phyloP scores from a whole-genome alignment of 1,140 invertebrate species.

The Drosophila teissieri region DNA sequence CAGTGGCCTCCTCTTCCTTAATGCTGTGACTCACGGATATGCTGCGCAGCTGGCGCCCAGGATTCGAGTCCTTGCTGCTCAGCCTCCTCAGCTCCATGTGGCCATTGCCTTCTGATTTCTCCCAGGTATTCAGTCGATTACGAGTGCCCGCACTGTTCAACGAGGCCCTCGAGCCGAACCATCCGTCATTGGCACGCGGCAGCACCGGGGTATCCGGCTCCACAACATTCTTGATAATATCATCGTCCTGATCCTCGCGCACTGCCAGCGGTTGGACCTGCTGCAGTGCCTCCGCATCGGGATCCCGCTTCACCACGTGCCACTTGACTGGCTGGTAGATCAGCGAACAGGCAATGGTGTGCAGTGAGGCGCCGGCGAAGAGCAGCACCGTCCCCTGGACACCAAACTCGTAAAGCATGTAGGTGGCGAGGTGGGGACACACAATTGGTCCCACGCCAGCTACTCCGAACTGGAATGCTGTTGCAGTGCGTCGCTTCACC shows the following conservation, averaged over 20 bases:
- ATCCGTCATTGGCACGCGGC: conserved; percentile 88
- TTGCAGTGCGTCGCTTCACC: conserved; percentile 86
- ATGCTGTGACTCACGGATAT: conserved; percentile 77
- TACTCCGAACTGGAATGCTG: conserved; percentile 86
- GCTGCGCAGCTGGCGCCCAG: conserved; percentile 48
- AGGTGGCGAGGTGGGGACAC: conserved; percentile 86
- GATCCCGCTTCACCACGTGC: conserved; percentile 86
- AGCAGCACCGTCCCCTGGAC: conserved; percentile 86
- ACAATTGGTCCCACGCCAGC: conserved; percentile 87
- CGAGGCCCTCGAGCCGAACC: conserved; percentile 85
- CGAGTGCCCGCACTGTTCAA: conserved; percentile 67
- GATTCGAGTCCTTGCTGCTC: conserved; percentile 53
- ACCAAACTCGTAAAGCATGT: conserved; percentile 85
- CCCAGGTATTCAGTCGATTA: conserved; percentile 68
- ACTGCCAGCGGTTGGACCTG: conserved; percentile 20
- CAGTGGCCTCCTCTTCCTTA: conserved; percentile 61
- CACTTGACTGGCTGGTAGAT: conserved; percentile 88
- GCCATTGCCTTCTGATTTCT: conserved; percentile 47
- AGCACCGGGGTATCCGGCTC: conserved; percentile 88
- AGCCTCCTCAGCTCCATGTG: conserved; percentile 69
- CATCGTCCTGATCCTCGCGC: conserved; percentile 63
- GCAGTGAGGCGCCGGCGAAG: conserved; percentile 86
- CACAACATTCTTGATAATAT: conserved; percentile 84
- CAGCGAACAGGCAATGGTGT: conserved; percentile 86
- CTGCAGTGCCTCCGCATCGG: conserved; percentile 64